phyloP scores from a whole-genome alignment of 2,113 vertebrate species.

The Orycteropus afer region DNA sequence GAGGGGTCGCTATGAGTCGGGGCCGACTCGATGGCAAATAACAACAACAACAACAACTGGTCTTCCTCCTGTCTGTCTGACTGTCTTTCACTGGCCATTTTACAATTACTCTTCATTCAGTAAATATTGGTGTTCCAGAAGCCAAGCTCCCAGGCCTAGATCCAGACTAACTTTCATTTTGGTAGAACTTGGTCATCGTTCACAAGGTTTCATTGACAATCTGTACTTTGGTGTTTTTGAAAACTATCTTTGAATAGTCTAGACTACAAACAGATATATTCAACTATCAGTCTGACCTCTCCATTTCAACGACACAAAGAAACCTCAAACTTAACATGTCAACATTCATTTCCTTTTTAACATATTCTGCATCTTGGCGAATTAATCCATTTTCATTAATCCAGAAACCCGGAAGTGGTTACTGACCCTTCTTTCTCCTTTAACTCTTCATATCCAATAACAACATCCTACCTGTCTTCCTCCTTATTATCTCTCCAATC shows the following conservation, averaged over 20 bases:
- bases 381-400: background rate
- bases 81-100: background rate
- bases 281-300: background rate
- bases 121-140: background rate
- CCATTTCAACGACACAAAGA: background rate
- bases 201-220: background rate
- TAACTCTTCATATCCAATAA: background rate
- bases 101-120: background rate
- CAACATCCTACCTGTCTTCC: background rate
- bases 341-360: background rate
- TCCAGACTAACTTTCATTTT: background rate
- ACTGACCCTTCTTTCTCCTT: background rate
- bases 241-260: background rate
- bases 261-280: background rate
- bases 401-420: background rate
- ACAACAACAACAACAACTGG: too few species aligned
- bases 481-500: background rate
- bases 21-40: too few species aligned
- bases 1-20: too few species aligned
- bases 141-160: background rate
- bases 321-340: background rate
- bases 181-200: background rate
- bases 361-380: background rate
- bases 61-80: background rate
- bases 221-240: background rate